Base-by-base conservation (phyloP, 2,888 invertebrate species). In the Diogma glabrata region DNA sequence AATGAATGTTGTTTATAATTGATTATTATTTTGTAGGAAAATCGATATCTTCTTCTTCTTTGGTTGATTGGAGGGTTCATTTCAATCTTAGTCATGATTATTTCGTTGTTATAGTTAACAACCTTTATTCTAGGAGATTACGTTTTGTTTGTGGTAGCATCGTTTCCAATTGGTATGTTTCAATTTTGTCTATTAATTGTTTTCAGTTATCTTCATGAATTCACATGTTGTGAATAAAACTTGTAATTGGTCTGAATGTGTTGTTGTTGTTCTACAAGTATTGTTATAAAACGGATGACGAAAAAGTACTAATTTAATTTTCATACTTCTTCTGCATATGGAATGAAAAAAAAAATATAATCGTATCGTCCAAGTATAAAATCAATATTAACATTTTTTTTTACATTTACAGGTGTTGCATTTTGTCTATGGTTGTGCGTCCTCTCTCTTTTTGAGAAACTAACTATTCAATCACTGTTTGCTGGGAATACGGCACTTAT, bases 341-440 rank as follows among this genome's bases (percentile, higher is more conserved):
- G n/a, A n/a, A n/a, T n/a, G n/a, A n/a, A n/a, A n/a, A n/a, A n/a
- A n/a, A n/a, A n/a, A n/a, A n/a, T n/a, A n/a, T n/a, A n/a, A n/a
- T n/a, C n/a, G n/a, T n/a, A n/a, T n/a, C n/a, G n/a, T n/a, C n/a
- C n/a, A n/a, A n/a, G n/a, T n/a, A n/a, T n/a, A n/a, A n/a, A n/a
- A n/a, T n/a, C n/a, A n/a, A n/a, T n/a, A n/a, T n/a, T n/a, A n/a
- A n/a, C n/a, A n/a, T n/a, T n/a, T n/a, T n/a, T n/a, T n/a, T n/a
- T n/a, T n/a, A n/a, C n/a, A n/a, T n/a, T n/a, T 43, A 2, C 14
- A 43, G 43, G n/a, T 43, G 20, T 43, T 43, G 43, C 20, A 22
- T 20, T 43, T 14, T 43, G 23, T 22, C 23, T 43, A n/a, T 43
- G 43, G 43, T n/a, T 43, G 43, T 43, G 43, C 22, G 43, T 43